phyloP scores from a whole-genome alignment of 23 tunicate genomes.

The Botrylloides violaceus region DNA sequence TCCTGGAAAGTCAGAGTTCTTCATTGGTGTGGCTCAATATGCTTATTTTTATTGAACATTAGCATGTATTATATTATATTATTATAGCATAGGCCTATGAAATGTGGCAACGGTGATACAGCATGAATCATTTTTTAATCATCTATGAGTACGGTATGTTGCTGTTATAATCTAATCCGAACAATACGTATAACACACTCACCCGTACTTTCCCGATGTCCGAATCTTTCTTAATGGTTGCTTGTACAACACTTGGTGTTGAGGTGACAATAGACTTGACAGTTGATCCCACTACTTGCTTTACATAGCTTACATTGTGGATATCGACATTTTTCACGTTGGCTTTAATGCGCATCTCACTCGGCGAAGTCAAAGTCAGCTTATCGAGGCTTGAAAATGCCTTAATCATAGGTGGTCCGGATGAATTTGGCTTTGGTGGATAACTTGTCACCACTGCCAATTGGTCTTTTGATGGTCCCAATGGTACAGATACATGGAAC shows the following conservation, averaged over 20 bases:
- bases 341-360: slow-evolving; percentile 2
- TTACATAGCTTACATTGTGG: background rate
- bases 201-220: background rate
- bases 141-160: too few relatives aligned
- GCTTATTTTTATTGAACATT: too few relatives aligned
- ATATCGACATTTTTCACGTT: slow-evolving; percentile 2
- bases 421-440: background rate
- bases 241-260: background rate
- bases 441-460: slow-evolving; percentile 10
- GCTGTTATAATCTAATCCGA: too few relatives aligned
- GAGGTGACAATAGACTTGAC: background rate
- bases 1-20: too few relatives aligned
- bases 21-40: too few relatives aligned
- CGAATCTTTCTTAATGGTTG: background rate
- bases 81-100: too few relatives aligned
- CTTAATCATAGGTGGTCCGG: background rate
- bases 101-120: too few relatives aligned
- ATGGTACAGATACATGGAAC: slow-evolving; percentile 3
- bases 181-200: too few relatives aligned
- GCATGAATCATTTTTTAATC: too few relatives aligned
- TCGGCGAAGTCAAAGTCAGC: background rate
- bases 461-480: background rate
- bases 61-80: too few relatives aligned
- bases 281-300: background rate
- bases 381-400: background rate